A percentile compares a stretch with the other conserved stretches of the same genome.
Evolutionary conservation across 2,888 invertebrate species (phyloP).

Genomic region (Drosophila subsilvestris): DNA sequence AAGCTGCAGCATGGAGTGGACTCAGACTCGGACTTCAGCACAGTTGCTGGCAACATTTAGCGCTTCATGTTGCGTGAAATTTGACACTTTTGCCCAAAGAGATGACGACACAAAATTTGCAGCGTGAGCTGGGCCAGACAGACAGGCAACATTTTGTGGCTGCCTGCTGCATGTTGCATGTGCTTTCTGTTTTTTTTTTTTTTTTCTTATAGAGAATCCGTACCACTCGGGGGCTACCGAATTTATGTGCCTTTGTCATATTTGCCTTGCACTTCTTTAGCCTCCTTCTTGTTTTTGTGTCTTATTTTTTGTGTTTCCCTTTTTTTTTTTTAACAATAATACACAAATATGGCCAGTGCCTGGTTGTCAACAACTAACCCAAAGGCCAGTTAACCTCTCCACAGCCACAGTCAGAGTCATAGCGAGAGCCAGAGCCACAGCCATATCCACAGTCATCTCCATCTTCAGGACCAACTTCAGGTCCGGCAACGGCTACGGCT

Average conservation of each 20-base stretch:
- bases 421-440: conserved; percentile 20
- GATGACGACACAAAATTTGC: conserved; percentile 47
- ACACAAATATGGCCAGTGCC: conserved; percentile 75
- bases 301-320: conserved; percentile 5
- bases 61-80: conserved; percentile 80
- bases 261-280: conserved; percentile 60
- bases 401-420: conserved; percentile 15
- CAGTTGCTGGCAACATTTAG: conserved; percentile 77
- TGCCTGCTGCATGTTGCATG: conserved; percentile 37
- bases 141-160: conserved; percentile 63
- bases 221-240: conserved; percentile 61
- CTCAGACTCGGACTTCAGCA: conserved; percentile 6
- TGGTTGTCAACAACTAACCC: conserved; percentile 68
- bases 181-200: conserved; percentile 3
- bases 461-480: conserved; percentile 22
- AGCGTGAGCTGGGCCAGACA: conserved; percentile 59
- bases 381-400: conserved; percentile 46
- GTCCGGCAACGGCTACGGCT: conserved; percentile 3
- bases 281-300: conserved; percentile 15
- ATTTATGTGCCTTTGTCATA: conserved; percentile 78
- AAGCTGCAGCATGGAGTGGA: conserved; percentile 11
- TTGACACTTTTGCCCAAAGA: conserved; percentile 69
- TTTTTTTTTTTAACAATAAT: conserved; percentile 63
- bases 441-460: conserved; percentile 20
- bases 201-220: conserved; percentile 34